Evolutionary conservation across 2,113 vertebrate genomes (phyloP).

Genomic region (Cinclus cinclus): DNA sequence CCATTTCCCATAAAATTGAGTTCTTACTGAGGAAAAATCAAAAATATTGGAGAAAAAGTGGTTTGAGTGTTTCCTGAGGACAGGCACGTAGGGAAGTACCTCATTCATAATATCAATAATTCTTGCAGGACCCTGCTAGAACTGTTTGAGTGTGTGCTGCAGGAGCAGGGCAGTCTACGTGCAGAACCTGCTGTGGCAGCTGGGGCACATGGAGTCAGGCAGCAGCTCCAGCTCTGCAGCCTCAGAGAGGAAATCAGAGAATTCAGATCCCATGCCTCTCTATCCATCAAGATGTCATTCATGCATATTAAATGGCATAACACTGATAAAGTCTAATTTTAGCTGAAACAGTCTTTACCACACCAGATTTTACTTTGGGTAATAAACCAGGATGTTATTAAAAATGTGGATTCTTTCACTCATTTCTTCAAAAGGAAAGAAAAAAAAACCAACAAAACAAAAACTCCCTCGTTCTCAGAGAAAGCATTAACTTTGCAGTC

Average conservation of each 20-base stretch:
- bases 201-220: background rate
- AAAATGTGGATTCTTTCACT: background rate
- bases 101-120: background rate
- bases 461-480: background rate
- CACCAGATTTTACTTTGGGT: background rate
- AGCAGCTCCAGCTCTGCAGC: background rate
- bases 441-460: background rate
- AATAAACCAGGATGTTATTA: background rate
- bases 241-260: background rate
- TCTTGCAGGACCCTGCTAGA: background rate
- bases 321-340: constrained; percentile 23
- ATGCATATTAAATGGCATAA: background rate
- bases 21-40: background rate
- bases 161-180: background rate
- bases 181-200: constrained; percentile 26
- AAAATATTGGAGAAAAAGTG: background rate
- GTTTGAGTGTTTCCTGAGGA: background rate
- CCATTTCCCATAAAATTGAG: background rate
- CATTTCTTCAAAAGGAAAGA: background rate
- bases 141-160: background rate
- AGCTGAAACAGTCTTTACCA: background rate
- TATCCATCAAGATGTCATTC: constrained; percentile 21
- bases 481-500: background rate
- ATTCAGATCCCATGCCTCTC: constrained; percentile 28
- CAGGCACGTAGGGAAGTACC: background rate